Evolutionary conservation across 2,797 vertebrate genomes (phyloP).

Genomic region (Mallotus villosus): DNA sequence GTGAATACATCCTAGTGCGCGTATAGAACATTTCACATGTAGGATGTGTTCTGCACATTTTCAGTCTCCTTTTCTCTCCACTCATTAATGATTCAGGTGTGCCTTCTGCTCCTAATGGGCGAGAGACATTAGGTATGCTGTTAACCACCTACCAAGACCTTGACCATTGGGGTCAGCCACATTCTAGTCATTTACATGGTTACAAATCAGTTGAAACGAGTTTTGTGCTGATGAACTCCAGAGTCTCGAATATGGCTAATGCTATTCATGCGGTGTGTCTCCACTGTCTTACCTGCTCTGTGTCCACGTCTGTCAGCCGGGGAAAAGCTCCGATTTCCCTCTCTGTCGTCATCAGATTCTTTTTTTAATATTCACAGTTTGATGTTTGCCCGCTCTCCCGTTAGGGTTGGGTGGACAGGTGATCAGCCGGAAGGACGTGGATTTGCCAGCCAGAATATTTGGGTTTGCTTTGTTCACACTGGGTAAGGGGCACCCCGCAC

Average conservation of each 20-base stretch:
- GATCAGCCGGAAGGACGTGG: slow-evolving; percentile 33
- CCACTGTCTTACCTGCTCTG: too few relatives aligned
- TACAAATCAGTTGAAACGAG: neutral
- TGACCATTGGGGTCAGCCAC: too few relatives aligned
- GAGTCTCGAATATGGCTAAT: too few relatives aligned
- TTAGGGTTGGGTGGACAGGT: slow-evolving; percentile 26
- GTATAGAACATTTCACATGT: too few relatives aligned
- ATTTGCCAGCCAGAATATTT: slow-evolving; percentile 13
- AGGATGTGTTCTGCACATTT: too few relatives aligned
- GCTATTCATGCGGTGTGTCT: too few relatives aligned
- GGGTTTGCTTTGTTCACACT: neutral
- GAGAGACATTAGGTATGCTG: neutral
- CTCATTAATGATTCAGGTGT: too few relatives aligned
- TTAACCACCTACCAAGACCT: neutral
- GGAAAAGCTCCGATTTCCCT: slow-evolving; percentile 13
- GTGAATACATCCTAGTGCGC: neutral
- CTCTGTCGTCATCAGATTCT: slow-evolving; percentile 43
- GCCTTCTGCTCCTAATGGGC: neutral
- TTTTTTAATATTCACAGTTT: slow-evolving; percentile 51
- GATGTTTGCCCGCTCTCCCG: slow-evolving; percentile 36
- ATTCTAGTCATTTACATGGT: neutral
- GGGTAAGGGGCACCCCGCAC: neutral
- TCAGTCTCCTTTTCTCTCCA: too few relatives aligned
- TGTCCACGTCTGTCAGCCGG: neutral
- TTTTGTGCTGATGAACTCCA: neutral